Base-by-base conservation (phyloP, 2,888 invertebrate species). In the Schizotus pectinicornis region DNA sequence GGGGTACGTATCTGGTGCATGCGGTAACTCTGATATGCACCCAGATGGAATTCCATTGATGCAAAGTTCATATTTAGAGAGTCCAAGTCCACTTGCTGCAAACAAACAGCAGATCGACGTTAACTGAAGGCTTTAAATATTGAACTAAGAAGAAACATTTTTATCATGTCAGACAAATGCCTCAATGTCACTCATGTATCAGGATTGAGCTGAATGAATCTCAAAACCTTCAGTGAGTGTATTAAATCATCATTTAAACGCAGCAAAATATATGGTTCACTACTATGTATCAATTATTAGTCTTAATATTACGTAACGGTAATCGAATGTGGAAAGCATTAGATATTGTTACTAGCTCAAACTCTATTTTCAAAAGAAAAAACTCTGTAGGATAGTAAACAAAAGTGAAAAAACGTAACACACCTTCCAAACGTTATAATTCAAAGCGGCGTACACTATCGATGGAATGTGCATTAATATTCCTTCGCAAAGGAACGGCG, bases 401-500 rank as follows among this genome's bases (percentile, higher is more conserved):
- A 49, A 65, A 11, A 47, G 34, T 36, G 38, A 55, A 53, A 35
- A 59, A 35, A 12, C 14, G n/a, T n/a, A n/a, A 61, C 64, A 55
- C 61, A 91, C 91, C 84, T 87, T 86, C 69, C 89, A 86, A 13
- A 90, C 89, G 80, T 91, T 84, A 72, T 90, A 90, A 67, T 89
- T 87, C 63, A 90, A 79, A 41, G 87, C 84, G 62, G 85, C 84
- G 78, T 87, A 88, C 43, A 87, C 87, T 30, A 91, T 79, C 60
- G 92, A 90, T 11, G 94, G 90, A 55, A 89, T 88, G 63, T 82
- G 81, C 74, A 85, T 85, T 39, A 84, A 82, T 62, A 97, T 86
- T 31, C 89, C 88, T 64, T 90, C 87, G 86, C 92, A 90, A 80
- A 91, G 92, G 82, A 98, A 94, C 59, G 99, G 97, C 43, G 98